Conservation (phyloP, 2,888 invertebrate species). For the Sminthurinus aureus region DNA sequence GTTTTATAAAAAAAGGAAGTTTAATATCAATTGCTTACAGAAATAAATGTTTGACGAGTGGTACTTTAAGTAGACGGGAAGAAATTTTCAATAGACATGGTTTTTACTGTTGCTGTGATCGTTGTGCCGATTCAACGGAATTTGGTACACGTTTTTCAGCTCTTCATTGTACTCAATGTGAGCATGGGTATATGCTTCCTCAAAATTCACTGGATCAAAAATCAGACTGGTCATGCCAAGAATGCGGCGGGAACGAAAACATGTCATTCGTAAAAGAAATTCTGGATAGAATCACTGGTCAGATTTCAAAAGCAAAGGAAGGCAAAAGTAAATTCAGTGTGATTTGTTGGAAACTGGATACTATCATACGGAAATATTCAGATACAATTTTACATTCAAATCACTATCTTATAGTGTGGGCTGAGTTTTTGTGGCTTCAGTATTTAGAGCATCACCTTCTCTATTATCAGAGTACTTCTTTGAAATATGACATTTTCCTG, state of each 20-base stretch:
- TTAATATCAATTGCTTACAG: slow-evolving; percentile 27
- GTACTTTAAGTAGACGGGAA: slow-evolving; percentile 23
- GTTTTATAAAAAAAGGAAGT: not conserved
- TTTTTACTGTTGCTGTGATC: slow-evolving; percentile 28
- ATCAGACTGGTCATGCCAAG: slow-evolving; percentile 24
- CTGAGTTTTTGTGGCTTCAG: slow-evolving; percentile 37
- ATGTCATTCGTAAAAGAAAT: slow-evolving; percentile 6
- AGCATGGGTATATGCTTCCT: slow-evolving; percentile 24
- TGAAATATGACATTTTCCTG: slow-evolving; percentile 22
- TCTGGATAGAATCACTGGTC: slow-evolving; percentile 26
- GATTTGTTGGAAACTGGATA: slow-evolving; percentile 36
- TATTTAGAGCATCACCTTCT: slow-evolving; percentile 27
- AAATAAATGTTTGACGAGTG: slow-evolving; percentile 34
- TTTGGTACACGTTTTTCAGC: slow-evolving; percentile 29
- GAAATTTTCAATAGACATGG: slow-evolving; percentile 32
- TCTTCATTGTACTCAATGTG: slow-evolving; percentile 32
- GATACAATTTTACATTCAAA: slow-evolving; percentile 29
- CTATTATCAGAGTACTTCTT: not conserved
- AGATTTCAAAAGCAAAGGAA: slow-evolving; percentile 21
- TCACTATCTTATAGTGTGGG: slow-evolving; percentile 34
- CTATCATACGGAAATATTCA: slow-evolving; percentile 29
- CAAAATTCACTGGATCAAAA: slow-evolving; percentile 6
- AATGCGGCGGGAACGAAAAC: slow-evolving; percentile 11
- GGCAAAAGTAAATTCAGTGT: slow-evolving; percentile 16
- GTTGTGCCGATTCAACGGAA: slow-evolving; percentile 30